Base-by-base conservation (phyloP, 2,113 vertebrate genomes). In the Ictalurus furcatus region DNA sequence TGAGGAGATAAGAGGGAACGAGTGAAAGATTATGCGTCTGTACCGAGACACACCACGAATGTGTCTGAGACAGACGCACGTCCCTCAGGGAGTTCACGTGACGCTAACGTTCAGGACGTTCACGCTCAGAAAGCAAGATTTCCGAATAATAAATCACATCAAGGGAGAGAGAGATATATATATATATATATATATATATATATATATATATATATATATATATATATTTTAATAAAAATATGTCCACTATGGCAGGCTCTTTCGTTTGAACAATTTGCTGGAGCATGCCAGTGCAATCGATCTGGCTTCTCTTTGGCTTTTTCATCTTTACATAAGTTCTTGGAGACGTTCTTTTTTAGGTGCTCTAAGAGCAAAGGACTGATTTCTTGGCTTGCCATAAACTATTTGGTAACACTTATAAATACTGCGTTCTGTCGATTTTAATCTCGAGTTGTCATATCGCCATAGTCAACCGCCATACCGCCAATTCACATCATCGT, bases 1-100 rank as follows among this genome's bases (percentile, higher is more conserved):
- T 58, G 65, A 84, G 3, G 34, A 88, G 83, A 90, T 90, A 90
- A 90, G 83, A 82, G 59, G 40, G 82, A 80, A 85, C 30, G 82
- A 88, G 48, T 19, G 67, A 13, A 67, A 90, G 89, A 90, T 88
- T 85, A 90, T 58, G 13, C 23, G 58, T 65, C 63, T 61, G 23
- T 61, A 79, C 54, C 23, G 63, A 78, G 56, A 85, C 74, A 81
- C 30, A 44, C 14, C 12, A 78, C 17, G 83, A n/a, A 71, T 81
- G 61, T 37, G 73, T 54, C 63, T 8, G 13, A 80, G 61, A 84
- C 13, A 63, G 56, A 84, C 74, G n/a, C 61, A 8, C 3, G 86
- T 81, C 61, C 63, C 82, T 21, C n/a, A 6, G 25, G 8, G 65
- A 11, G 34, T 34, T 37, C 9, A 14, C 2, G 19, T 23, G n/a